Evolutionary conservation across 2,113 vertebrate genomes (phyloP).

Genomic region (Pangasianodon hypophthalmus): DNA sequence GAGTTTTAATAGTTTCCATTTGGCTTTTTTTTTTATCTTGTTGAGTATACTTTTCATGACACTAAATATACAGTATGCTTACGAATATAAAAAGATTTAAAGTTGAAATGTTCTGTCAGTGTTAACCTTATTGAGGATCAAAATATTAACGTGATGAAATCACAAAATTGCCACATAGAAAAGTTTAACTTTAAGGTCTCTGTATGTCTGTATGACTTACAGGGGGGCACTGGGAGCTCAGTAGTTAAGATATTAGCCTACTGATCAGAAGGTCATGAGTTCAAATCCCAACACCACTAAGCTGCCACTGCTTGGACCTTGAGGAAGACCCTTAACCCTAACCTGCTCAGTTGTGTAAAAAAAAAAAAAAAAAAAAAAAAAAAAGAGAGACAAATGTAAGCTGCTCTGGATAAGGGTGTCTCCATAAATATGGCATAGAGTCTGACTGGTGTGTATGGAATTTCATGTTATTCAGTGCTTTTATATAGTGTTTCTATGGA

Average conservation of each 20-base stretch:
- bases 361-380: too few species aligned
- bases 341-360: too few species aligned
- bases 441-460: neutral
- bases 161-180: neutral
- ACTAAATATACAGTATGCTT: neutral
- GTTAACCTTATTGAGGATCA: neutral
- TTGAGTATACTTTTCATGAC: neutral
- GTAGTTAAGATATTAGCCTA: too few species aligned
- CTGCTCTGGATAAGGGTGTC: too few species aligned
- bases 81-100: neutral
- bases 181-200: neutral
- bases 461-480: neutral
- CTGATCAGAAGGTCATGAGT: too few species aligned
- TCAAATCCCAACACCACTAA: too few species aligned
- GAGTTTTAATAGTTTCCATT: too few species aligned
- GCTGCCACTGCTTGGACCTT: too few species aligned
- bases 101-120: neutral
- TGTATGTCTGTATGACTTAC: neutral
- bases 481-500: neutral
- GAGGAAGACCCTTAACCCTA: too few species aligned
- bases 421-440: neutral
- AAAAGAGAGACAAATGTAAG: too few species aligned
- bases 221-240: too few species aligned
- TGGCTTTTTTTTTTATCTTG: neutral
- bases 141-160: neutral